Evolutionary conservation across 2,888 invertebrate species (phyloP).

Genomic region (Andrena fulva): DNA sequence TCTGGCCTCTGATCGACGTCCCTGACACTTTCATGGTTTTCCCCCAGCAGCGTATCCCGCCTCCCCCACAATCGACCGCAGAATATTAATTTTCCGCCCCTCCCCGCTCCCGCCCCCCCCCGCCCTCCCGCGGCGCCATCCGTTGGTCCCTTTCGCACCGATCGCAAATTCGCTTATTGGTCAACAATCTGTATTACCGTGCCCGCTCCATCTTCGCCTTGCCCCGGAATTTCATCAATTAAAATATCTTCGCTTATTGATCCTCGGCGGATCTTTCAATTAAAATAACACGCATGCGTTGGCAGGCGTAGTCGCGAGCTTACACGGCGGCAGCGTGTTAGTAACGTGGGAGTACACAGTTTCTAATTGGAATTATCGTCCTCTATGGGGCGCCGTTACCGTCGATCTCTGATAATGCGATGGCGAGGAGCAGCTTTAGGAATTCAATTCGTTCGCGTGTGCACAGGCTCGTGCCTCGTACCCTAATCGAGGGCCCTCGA

Average conservation of each 20-base stretch:
- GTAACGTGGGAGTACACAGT: not conserved
- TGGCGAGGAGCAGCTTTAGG: not conserved
- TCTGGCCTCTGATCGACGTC: conserved; percentile 51
- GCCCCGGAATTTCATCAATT: conserved; percentile 18
- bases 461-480: conserved; percentile 1
- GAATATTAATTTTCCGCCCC: conserved; percentile 25
- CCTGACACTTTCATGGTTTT: conserved; percentile 51
- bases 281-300: conserved; percentile 59
- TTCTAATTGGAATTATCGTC: not conserved
- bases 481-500: conserved; percentile 24
- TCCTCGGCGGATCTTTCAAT: conserved; percentile 34
- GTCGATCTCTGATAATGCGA: not conserved
- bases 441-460: conserved; percentile 7
- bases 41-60: conserved; percentile 31
- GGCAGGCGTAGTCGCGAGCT: conserved; percentile 7
- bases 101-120: not conserved
- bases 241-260: conserved; percentile 40
- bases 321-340: not conserved
- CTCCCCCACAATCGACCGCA: conserved; percentile 17
- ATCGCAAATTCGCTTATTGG: not conserved
- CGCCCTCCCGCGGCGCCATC: not conserved
- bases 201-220: not conserved
- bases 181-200: not conserved
- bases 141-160: not conserved
- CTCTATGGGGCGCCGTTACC: not conserved